A percentile compares a stretch with the other conserved stretches of the same genome.
Evolutionary conservation across 37 sponge, comb jelly and placozoan genomes (phyloP).

Genomic region (Aplysina aerophoba): DNA sequence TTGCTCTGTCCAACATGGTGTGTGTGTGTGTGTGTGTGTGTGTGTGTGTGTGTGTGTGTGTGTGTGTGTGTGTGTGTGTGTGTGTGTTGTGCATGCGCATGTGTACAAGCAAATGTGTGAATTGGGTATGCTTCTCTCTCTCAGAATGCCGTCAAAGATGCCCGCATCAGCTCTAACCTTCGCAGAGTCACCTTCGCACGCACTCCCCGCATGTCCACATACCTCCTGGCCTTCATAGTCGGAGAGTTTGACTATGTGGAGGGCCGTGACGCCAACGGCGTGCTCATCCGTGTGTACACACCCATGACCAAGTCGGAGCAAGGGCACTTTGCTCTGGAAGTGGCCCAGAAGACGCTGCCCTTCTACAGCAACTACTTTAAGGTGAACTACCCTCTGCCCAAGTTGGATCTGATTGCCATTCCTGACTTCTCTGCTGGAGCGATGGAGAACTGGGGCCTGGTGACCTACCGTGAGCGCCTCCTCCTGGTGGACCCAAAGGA

Average conservation of each 20-base stretch:
- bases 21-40: slow-evolving; percentile 31
- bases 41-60: slow-evolving; percentile 33
- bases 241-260: slow-evolving; percentile 96
- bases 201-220: slow-evolving; percentile 91
- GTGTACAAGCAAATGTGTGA: background rate
- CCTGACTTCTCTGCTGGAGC: slow-evolving; percentile 93
- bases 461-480: slow-evolving; percentile 85
- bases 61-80: slow-evolving; percentile 33
- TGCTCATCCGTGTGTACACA: slow-evolving; percentile 90
- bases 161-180: background rate
- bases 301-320: slow-evolving; percentile 90
- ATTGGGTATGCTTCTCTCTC: background rate
- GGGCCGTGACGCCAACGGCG: slow-evolving; percentile 70
- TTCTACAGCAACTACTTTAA: slow-evolving; percentile 91
- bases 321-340: slow-evolving; percentile 86
- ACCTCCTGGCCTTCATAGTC: slow-evolving; percentile 93
- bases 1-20: slow-evolving; percentile 97
- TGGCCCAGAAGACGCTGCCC: slow-evolving; percentile 91
- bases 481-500: slow-evolving; percentile 85
- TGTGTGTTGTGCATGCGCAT: slow-evolving; percentile 12
- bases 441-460: slow-evolving; percentile 97
- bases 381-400: slow-evolving; percentile 87
- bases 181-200: slow-evolving; percentile 73
- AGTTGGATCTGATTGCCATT: slow-evolving; percentile 95
- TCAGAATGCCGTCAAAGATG: slow-evolving; percentile 32